Evolutionary conservation across 1,140 invertebrate species (phyloP), one percentile per base, ranked within the genome.

Genomic region (Anastrepha ludens): DNA sequence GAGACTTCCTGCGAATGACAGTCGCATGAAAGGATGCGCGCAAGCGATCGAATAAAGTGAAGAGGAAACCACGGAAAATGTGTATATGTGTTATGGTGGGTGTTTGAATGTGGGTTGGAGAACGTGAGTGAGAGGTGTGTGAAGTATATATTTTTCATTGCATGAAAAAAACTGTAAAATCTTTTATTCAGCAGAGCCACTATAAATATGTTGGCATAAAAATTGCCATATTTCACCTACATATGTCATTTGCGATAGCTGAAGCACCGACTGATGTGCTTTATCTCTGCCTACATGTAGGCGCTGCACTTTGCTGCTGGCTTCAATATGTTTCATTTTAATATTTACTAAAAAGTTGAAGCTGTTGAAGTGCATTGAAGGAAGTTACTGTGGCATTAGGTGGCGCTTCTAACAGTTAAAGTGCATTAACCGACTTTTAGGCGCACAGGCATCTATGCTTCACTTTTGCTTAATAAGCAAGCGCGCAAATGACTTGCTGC

Each of bases 211-310:
- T 50, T 55, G 47, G 74, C 74, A 81, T 50, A 81, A 55, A 81
- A 81, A 81, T 55, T 81, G 74, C 74, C 44, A 55, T 81, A 81
- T 81, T 81, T 81, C 74, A 81, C 74, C 74, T 58, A 81, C 74
- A 81, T 81, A 81, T 81, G 74, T 81, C 74, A 55, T 81, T 55
- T 20, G 44, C 41, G 74, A 29, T 81, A 55, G 74, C 44, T 55
- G 47, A 2, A 62, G 60, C 60, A 62, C 47, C 50, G 50, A 17
- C 50, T 58, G 74, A 44, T 81, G 74, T 70, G 67, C 74, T 81
- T 81, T 81, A 81, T 81, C 50, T 55, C 55, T 81, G 74, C 74
- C 44, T 81, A 8, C 47, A 81, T 55, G 20, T 81, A 81, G 74
- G 74, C 44, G 47, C 20, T 81, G 47, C 74, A 55, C 7, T 55